A percentile compares a stretch with the other conserved stretches of the same genome.
These are phyloP conservation scores for Eonycteris spelaea DNA, from an alignment of 2,113 vertebrate genomes.

Conservation along the genomic window DNA sequence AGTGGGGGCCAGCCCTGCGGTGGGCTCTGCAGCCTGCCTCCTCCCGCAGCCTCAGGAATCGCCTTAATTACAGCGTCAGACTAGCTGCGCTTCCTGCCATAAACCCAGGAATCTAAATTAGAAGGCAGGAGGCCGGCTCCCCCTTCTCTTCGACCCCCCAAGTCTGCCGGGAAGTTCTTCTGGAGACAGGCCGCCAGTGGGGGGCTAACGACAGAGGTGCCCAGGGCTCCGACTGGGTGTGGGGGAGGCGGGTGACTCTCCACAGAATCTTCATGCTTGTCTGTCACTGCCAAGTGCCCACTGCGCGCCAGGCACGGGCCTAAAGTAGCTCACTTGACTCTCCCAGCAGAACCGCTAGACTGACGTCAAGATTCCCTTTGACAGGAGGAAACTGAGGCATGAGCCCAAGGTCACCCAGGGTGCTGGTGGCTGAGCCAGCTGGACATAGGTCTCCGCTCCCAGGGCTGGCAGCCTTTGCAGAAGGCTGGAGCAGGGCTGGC, in stretches of 20 bases:
- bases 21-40: constrained; percentile 26
- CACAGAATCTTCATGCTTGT: not conserved
- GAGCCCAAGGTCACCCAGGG: not conserved
- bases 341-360: not conserved
- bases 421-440: not conserved
- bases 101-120: constrained; percentile 79
- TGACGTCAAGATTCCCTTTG: not conserved
- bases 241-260: not conserved
- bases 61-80: constrained; percentile 68
- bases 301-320: not conserved
- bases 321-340: not conserved
- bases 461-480: not conserved
- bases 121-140: constrained; percentile 56
- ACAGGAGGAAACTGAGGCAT: constrained; percentile 13
- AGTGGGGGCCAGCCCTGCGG: not conserved
- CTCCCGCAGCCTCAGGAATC: constrained; percentile 63
- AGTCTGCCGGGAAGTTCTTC: constrained; percentile 68
- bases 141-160: constrained; percentile 63
- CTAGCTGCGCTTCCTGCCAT: constrained; percentile 68
- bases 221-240: not conserved
- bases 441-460: not conserved
- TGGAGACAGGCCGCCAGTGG: constrained; percentile 48
- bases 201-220: constrained; percentile 38
- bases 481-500: not conserved
- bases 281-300: not conserved